Evolutionary conservation across 2,113 vertebrate species (phyloP).

Genomic region (Eclectus roratus): DNA sequence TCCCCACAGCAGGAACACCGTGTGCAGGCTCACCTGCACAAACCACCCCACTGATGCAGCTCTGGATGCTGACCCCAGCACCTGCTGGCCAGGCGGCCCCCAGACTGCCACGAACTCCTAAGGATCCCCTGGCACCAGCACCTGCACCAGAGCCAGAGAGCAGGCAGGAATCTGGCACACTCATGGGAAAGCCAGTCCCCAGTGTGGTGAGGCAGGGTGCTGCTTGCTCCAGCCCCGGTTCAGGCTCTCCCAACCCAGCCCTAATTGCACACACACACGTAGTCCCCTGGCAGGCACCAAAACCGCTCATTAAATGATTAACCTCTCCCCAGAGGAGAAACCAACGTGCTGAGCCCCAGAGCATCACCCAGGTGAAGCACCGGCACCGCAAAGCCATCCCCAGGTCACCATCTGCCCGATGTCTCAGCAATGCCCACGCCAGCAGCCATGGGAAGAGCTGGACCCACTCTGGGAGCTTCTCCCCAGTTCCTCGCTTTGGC

Average conservation of each 20-base stretch:
- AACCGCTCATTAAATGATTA: background rate
- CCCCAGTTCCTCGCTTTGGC: accelerated
- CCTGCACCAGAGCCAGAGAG: background rate
- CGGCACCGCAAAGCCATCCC: background rate
- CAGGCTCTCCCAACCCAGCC: background rate
- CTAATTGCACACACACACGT: background rate
- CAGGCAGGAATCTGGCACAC: accelerated
- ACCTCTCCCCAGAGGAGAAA: background rate
- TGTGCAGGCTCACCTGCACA: accelerated
- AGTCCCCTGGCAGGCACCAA: background rate
- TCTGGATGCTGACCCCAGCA: accelerated
- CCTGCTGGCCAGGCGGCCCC: background rate
- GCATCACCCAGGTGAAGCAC: background rate
- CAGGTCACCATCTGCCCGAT: accelerated
- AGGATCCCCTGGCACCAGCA: background rate
- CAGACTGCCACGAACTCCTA: background rate
- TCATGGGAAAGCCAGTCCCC: accelerated
- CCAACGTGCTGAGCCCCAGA: background rate
- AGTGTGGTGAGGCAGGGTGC: accelerated
- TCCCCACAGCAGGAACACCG: background rate
- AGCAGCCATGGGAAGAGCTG: background rate
- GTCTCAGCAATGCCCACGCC: accelerated
- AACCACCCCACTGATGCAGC: accelerated
- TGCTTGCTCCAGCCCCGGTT: accelerated
- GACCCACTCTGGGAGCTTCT: accelerated